Evolutionary conservation across 2,797 vertebrate species (phyloP), one percentile per base, ranked within the genome.

Genomic region (Sebastes kiyomatsui): DNA sequence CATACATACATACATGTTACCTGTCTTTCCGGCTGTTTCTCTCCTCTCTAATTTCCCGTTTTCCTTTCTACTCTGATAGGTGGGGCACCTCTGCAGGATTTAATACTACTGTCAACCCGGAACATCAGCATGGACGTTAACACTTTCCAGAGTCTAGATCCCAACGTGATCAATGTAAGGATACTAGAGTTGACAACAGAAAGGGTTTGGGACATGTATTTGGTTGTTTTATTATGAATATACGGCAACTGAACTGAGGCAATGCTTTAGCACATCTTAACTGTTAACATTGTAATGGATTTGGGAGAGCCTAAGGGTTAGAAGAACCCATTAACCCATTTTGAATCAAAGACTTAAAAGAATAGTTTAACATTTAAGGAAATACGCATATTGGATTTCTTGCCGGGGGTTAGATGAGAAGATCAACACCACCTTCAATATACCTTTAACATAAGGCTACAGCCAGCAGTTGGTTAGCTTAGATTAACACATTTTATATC

Each of bases 61-160:
- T 58, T 60, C 3, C 4, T 75, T 27, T 87, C 6, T 35, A 4
- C 10, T 11, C 9, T 59, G 0, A 42, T 30, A 94, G 94, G 90
- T 71, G 94, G 94, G 52, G 93, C 94, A 25, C 68, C 87, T 27
- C 20, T 84, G 25, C 1, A 38, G 8, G 93, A 93, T 33, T 20
- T 95, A 65, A 23, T 7, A 8, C 23, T 6, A 4, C 69, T 96
- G 68, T 87, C 93, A 73, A 38, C 61, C 4, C 60, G 81, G 38
- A 88, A 83, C 65, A 32, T 95, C 75, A 91, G 3, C 82, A 93
- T 95, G 93, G 93, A 91, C 60, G 20, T 93, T 1, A 20, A 11
- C 5, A 87, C 79, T 20, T 94, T 96, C 30, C 70, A 20, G 9
- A 92, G 72, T 72, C 86, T 95, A 32, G 79, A 88, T 38, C 9